Evolutionary conservation across 1,140 invertebrate genomes (phyloP), one percentile per base, ranked within the genome.

Genomic region (Drosophila bifasciata): DNA sequence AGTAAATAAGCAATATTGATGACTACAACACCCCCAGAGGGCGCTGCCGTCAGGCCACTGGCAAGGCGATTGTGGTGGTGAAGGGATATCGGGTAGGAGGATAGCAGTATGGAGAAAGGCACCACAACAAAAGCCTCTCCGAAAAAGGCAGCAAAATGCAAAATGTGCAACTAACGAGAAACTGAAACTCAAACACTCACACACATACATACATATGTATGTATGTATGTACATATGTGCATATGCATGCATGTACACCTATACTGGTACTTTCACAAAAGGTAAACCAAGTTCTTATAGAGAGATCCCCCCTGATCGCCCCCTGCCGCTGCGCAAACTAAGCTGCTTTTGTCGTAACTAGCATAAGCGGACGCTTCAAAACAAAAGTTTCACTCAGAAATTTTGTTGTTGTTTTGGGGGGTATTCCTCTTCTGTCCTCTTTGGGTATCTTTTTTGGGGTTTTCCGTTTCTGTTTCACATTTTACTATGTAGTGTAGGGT

Each of bases 1-100:
- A 74, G 77, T 73, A 88, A 77, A 88, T 85, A 86, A 85, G 84
- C 83, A 83, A 83, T 86, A 88, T 86, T 88, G 83, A 86, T 86
- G 81, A 68, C 83, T 78, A 69, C 62, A 53, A 66, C 49, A 50
- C 60, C 58, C 68, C 67, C 62, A 58, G 71, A 52, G 55, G 79
- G 79, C 75, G 67, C 76, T 70, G 43, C 16, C 8, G 11, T 2
- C 68, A 43, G 55, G 64, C 67, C 64, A 68, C 55, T 55, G 62
- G 40, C 64, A 48, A 55, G 41, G 61, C 61, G 32, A 67, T 55
- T 53, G 61, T 21, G 15, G 39, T 16, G 11, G 51, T 19, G 6
- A 8, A 11, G 39, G 21, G 53, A 9, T 15, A 23, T n/a, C 25
- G 16, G 36, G n/a, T 5, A 11, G 25, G n/a, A n/a, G 53, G 36